phyloP scores from a whole-genome alignment of 2,113 vertebrate genomes.

The Aldabrachelys gigantea region DNA sequence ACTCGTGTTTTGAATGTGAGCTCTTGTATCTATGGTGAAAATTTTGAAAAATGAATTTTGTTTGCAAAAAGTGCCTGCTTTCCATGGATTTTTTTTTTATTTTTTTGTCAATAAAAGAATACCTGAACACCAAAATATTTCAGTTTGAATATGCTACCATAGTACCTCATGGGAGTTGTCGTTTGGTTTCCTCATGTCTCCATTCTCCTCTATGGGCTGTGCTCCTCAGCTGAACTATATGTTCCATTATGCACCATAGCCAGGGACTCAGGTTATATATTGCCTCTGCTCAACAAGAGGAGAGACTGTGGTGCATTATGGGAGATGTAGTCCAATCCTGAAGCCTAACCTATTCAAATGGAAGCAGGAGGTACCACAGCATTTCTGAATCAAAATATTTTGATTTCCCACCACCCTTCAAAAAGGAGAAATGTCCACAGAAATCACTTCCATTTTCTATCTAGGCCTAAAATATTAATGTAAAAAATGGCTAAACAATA shows the following conservation, averaged over 20 bases:
- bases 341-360: background rate
- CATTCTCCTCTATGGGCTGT: background rate
- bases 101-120: background rate
- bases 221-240: background rate
- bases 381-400: background rate
- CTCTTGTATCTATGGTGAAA: background rate
- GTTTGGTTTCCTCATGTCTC: background rate
- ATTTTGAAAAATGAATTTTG: background rate
- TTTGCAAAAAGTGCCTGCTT: background rate
- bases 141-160: background rate
- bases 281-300: background rate
- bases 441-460: background rate
- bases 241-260: background rate
- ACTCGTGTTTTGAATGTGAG: background rate
- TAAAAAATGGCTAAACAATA: background rate
- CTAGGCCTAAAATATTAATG: background rate
- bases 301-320: background rate
- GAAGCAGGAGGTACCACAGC: background rate
- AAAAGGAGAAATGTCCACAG: background rate
- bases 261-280: background rate
- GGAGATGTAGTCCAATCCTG: background rate
- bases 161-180: background rate
- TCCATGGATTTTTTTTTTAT: background rate
- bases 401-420: background rate
- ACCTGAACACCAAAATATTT: background rate